Conservation (phyloP, 1,140 invertebrate genomes). For the Leptoteleia sp. region DNA sequence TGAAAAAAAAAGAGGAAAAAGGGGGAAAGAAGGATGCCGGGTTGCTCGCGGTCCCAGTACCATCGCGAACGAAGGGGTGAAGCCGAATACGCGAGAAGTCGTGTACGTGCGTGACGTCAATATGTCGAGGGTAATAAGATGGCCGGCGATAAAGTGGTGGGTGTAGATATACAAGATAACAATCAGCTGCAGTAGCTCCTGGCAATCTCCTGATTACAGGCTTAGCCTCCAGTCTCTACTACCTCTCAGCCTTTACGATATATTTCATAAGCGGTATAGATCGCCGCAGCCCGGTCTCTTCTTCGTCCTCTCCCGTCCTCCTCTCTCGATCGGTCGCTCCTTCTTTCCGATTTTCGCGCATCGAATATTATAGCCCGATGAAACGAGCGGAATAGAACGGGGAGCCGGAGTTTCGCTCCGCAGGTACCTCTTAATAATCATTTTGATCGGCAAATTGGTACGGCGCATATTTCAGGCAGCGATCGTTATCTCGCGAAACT, state of each 20-base stretch:
- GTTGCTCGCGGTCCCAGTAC: conserved; percentile 7
- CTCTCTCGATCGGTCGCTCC: conserved; percentile 24
- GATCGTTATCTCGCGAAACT: conserved; percentile 79
- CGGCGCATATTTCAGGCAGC: conserved; percentile 77
- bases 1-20: too few relatives aligned
- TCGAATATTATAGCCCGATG: conserved; percentile 68
- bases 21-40: too few relatives aligned
- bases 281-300: conserved; percentile 15
- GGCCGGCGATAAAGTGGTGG: conserved; percentile 80
- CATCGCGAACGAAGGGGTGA: conserved; percentile 27
- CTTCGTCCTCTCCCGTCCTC: conserved; percentile 7
- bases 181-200: conserved; percentile 81
- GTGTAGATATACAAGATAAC: conserved; percentile 81
- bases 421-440: conserved; percentile 80
- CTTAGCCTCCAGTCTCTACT: conserved; percentile 73
- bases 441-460: conserved; percentile 80
- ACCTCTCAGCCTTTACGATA: conserved; percentile 66
- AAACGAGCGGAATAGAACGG: conserved; percentile 58
- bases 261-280: conserved; percentile 69
- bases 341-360: conserved; percentile 71
- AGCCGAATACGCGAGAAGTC: conserved; percentile 59
- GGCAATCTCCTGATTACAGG: conserved; percentile 80
- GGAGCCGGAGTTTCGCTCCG: conserved; percentile 49
- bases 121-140: conserved; percentile 80
- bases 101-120: conserved; percentile 79